Evolutionary conservation across 2,113 vertebrate species (phyloP).

Genomic region (Sciurus niger): DNA sequence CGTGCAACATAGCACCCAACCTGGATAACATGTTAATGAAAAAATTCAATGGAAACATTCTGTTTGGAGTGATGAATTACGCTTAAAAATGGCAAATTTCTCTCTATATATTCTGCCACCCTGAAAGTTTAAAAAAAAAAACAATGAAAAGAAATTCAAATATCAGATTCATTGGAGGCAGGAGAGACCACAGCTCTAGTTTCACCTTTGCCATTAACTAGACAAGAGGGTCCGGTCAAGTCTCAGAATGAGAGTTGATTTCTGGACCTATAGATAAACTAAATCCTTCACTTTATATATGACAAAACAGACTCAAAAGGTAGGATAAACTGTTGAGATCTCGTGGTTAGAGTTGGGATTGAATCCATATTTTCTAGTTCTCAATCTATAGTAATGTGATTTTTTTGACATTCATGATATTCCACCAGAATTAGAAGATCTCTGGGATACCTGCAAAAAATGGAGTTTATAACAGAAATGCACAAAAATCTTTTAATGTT

Average conservation of each 20-base stretch:
- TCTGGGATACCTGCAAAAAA: background rate
- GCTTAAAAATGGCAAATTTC: constrained; percentile 34
- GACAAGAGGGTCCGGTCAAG: constrained; percentile 23
- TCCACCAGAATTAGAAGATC: background rate
- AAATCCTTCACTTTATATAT: background rate
- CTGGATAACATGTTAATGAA: background rate
- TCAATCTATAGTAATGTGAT: background rate
- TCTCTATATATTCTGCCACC: background rate
- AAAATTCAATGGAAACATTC: constrained; percentile 70
- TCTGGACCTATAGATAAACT: background rate
- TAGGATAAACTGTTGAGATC: background rate
- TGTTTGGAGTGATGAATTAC: constrained; percentile 10
- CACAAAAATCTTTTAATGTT: background rate
- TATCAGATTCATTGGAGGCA: background rate
- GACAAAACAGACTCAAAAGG: background rate
- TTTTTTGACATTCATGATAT: background rate
- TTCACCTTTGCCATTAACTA: background rate
- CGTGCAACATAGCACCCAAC: no score
- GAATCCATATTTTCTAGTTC: constrained; percentile 1
- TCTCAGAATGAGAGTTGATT: background rate
- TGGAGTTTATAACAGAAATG: constrained; percentile 48
- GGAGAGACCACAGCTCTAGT: background rate
- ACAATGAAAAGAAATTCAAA: constrained; percentile 51
- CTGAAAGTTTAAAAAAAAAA: background rate
- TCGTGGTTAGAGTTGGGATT: background rate